phyloP scores from a whole-genome alignment of 1,140 invertebrate species.

The Telenomus remus region DNA sequence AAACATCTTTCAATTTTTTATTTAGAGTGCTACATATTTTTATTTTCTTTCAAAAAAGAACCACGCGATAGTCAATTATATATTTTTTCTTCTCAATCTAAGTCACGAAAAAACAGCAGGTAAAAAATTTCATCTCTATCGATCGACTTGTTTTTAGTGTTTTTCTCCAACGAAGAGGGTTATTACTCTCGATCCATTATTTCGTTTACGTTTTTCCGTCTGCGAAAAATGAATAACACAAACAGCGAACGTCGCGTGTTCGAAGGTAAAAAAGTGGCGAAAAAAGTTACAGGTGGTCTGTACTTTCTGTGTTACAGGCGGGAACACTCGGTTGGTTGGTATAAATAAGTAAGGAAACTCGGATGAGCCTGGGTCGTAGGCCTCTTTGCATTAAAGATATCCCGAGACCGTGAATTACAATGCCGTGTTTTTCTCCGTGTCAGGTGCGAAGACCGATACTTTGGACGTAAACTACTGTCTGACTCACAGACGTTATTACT shows the following conservation, averaged over 20 bases:
- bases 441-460: slow-evolving; percentile 42
- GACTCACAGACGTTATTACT: slow-evolving; percentile 50
- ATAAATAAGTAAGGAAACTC: slow-evolving; percentile 67
- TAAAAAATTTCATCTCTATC: slow-evolving; percentile 26
- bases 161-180: slow-evolving; percentile 18
- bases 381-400: slow-evolving; percentile 67
- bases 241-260: slow-evolving; percentile 37
- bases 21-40: not conserved
- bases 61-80: too few species aligned
- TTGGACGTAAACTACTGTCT: slow-evolving; percentile 37
- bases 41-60: not conserved
- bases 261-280: slow-evolving; percentile 40
- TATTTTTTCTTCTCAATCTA: too few species aligned
- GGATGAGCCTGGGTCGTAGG: slow-evolving; percentile 64
- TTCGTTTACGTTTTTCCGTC: not conserved
- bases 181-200: slow-evolving; percentile 39
- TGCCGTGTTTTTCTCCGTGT: slow-evolving; percentile 11
- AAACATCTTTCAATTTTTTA: too few species aligned
- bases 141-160: slow-evolving; percentile 21
- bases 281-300: slow-evolving; percentile 41
- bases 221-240: slow-evolving; percentile 45
- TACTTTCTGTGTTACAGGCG: slow-evolving; percentile 19
- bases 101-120: too few species aligned
- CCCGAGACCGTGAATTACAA: slow-evolving; percentile 27
- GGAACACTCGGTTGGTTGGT: slow-evolving; percentile 16